phyloP scores from a whole-genome alignment of 2,888 invertebrate species.

The Tetanocera ferruginea region DNA sequence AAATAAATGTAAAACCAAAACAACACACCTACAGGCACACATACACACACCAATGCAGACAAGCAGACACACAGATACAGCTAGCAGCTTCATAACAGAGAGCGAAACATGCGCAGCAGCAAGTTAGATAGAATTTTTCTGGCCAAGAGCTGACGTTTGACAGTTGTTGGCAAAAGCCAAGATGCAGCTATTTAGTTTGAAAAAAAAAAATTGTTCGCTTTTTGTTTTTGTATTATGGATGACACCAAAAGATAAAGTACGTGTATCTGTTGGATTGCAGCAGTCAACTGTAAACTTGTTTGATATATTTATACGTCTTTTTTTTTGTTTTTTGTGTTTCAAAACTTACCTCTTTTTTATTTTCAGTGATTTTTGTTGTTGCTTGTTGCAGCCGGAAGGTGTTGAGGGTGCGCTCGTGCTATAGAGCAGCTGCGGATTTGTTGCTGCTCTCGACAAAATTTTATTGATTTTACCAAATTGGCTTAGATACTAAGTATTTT shows the following conservation, averaged over 20 bases:
- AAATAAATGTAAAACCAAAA: neutral
- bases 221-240: neutral
- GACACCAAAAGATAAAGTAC: conserved; percentile 11
- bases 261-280: neutral
- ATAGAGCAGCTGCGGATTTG: neutral
- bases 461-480: conserved; percentile 30
- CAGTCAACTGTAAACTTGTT: neutral
- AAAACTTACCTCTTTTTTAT: conserved; percentile 5
- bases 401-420: neutral
- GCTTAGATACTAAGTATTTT: conserved; percentile 19
- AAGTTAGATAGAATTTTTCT: neutral
- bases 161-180: conserved; percentile 9
- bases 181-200: neutral
- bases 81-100: conserved; percentile 2
- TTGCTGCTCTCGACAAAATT: conserved; percentile 8
- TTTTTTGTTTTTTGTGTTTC: no score
- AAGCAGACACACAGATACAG: neutral
- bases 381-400: neutral
- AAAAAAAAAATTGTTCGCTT: neutral
- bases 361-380: neutral
- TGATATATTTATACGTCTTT: neutral
- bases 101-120: conserved; percentile 13
- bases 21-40: neutral
- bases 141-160: neutral
- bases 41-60: neutral